phyloP scores from a whole-genome alignment of 1,140 invertebrate genomes.

The Hypsibius dujardini region DNA sequence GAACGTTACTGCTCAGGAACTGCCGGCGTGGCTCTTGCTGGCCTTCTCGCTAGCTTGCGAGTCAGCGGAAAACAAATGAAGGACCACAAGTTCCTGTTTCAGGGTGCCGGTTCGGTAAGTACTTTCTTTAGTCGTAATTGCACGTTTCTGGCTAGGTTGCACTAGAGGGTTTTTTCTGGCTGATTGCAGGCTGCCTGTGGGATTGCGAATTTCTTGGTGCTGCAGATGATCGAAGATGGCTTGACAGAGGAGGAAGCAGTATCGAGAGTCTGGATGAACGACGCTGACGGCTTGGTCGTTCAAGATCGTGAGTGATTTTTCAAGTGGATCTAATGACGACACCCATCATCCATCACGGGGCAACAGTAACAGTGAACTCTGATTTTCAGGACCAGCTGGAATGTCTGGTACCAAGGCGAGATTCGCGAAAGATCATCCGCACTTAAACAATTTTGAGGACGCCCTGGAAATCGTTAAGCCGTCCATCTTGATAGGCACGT shows the following conservation, averaged over 20 bases:
- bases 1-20: slow-evolving; percentile 45
- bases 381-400: slow-evolving; percentile 21
- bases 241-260: slow-evolving; percentile 52
- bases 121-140: too few relatives aligned
- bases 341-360: slow-evolving; percentile 19
- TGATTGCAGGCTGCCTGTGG: slow-evolving; percentile 51
- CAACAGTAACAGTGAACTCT: slow-evolving; percentile 18
- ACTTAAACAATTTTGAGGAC: slow-evolving; percentile 53
- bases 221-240: slow-evolving; percentile 64
- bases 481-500: slow-evolving; percentile 58
- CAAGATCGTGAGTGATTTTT: slow-evolving; percentile 21
- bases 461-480: slow-evolving; percentile 67
- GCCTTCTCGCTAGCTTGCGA: slow-evolving; percentile 59
- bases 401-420: slow-evolving; percentile 48
- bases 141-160: slow-evolving; percentile 3
- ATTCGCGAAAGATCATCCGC: slow-evolving; percentile 62
- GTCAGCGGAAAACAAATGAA: slow-evolving; percentile 55
- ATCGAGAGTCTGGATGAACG: slow-evolving; percentile 53
- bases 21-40: slow-evolving; percentile 74
- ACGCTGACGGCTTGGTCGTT: slow-evolving; percentile 35
- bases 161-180: slow-evolving; percentile 4
- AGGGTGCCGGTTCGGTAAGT: slow-evolving; percentile 68
- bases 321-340: slow-evolving; percentile 16
- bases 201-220: slow-evolving; percentile 66
- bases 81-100: slow-evolving; percentile 68